Conservation (phyloP, 1,140 invertebrate genomes). For the Hylaeus anthracinus region DNA sequence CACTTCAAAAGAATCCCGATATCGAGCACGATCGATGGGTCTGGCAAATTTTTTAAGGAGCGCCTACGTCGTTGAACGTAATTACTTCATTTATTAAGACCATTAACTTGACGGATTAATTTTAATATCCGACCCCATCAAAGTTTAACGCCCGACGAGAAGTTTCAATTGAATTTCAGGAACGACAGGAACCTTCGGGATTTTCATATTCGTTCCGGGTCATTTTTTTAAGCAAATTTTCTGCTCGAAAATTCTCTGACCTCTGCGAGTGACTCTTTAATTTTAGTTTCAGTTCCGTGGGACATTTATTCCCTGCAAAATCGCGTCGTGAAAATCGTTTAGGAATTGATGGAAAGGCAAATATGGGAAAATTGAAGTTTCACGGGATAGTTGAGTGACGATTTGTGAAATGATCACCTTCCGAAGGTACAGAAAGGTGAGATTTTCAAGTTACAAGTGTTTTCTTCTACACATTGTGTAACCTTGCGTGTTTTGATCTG, state of each 20-base stretch:
- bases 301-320: not conserved
- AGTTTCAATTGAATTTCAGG: not conserved
- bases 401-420: too few relatives aligned
- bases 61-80: not conserved
- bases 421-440: too few relatives aligned
- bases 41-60: slow-evolving; percentile 29
- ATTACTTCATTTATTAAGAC: not conserved
- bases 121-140: not conserved
- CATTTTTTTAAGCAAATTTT: not conserved
- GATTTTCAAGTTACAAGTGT: too few relatives aligned
- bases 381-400: too few relatives aligned
- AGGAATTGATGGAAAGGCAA: not conserved
- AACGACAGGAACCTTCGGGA: not conserved
- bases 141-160: not conserved
- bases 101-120: slow-evolving; percentile 6
- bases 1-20: slow-evolving; percentile 45
- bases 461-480: not conserved
- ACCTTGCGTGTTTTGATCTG: too few relatives aligned
- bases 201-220: not conserved
- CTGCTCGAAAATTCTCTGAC: not conserved
- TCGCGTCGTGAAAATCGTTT: not conserved
- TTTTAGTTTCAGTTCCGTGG: not conserved
- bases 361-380: too few relatives aligned
- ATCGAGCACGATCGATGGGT: slow-evolving; percentile 26
- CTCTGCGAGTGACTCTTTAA: not conserved